A percentile compares a stretch with the other conserved stretches of the same genome.
phyloP scores from a whole-genome alignment of 1,140 invertebrate genomes.

The Tetraneura akinire region DNA sequence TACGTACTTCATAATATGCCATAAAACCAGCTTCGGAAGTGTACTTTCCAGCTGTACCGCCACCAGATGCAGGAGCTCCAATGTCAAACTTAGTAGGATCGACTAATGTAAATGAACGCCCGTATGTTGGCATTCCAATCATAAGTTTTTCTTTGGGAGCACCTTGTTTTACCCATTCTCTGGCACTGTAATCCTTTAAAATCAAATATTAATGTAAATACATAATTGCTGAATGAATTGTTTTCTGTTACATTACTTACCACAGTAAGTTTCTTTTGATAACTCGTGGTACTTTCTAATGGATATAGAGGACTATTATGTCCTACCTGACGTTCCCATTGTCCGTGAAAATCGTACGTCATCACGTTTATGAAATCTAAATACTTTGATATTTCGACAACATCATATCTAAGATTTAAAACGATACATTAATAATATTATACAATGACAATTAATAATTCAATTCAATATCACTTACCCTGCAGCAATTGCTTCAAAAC shows the following conservation, averaged over 20 bases:
- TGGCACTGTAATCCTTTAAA: constrained; percentile 80
- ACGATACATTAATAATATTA: too few species aligned
- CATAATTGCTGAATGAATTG: too few species aligned
- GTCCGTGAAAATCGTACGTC: constrained; percentile 94
- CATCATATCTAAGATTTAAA: constrained; percentile 70
- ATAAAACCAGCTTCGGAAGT: constrained; percentile 88
- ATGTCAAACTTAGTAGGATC: constrained; percentile 88
- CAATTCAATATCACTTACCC: constrained; percentile 63
- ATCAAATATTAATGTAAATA: background rate
- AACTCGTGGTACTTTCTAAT: constrained; percentile 82
- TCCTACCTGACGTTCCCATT: constrained; percentile 89
- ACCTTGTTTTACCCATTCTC: constrained; percentile 91
- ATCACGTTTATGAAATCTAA: constrained; percentile 92
- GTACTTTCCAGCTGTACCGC: constrained; percentile 80
- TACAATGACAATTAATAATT: background rate
- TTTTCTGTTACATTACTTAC: constrained; percentile 62
- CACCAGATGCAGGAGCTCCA: constrained; percentile 84
- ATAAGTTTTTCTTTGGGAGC: constrained; percentile 93
- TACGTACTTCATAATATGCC: constrained; percentile 83
- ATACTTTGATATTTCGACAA: constrained; percentile 91
- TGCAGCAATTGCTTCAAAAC: constrained; percentile 87
- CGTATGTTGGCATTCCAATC: constrained; percentile 94
- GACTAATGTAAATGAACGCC: constrained; percentile 89
- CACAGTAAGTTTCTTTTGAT: constrained; percentile 88
- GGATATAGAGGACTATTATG: constrained; percentile 90